Percentiles rank a stretch among this genome's conserved stretches.
These are phyloP conservation scores for Bombylius discolor DNA, from an alignment of 2,888 invertebrate genomes.

Conservation along the genomic window DNA sequence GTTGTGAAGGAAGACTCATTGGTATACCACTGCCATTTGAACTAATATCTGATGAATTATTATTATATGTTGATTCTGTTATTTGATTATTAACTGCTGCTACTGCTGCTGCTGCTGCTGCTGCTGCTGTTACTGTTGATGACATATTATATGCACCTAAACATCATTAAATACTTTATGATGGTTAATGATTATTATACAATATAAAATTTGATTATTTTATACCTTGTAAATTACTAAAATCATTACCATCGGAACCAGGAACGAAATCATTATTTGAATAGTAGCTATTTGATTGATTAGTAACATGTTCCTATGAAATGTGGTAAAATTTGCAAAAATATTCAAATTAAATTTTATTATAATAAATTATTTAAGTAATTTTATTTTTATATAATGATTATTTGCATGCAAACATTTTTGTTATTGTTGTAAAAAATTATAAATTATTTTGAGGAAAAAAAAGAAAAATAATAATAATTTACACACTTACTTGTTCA, in stretches of 20 bases:
- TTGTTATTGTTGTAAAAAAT: too few relatives aligned
- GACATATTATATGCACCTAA: slow-evolving; percentile 5
- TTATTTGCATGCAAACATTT: too few relatives aligned
- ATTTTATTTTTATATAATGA: too few relatives aligned
- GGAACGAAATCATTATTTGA: slow-evolving; percentile 14
- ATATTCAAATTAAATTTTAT: background rate
- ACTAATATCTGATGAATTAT: slow-evolving; percentile 10
- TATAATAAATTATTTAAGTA: too few relatives aligned
- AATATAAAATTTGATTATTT: background rate
- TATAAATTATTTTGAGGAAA: too few relatives aligned
- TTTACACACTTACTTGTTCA: slow-evolving; percentile 1
- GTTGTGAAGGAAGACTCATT: slow-evolving; percentile 3
- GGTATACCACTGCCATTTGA: slow-evolving; percentile 11
- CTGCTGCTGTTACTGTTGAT: background rate
- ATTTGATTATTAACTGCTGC: slow-evolving; percentile 7
- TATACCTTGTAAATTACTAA: slow-evolving; percentile 14
- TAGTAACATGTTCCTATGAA: slow-evolving; percentile 12
- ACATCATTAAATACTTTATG: background rate
- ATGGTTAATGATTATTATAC: too few relatives aligned
- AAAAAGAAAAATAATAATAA: too few relatives aligned
- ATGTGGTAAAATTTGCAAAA: too few relatives aligned
- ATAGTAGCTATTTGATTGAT: slow-evolving; percentile 14
- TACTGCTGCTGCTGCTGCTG: too few relatives aligned
- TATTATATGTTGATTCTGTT: slow-evolving; percentile 10
- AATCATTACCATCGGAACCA: slow-evolving; percentile 13